phyloP scores from a whole-genome alignment of 1,140 invertebrate genomes.

The Lepidurus arcticus region DNA sequence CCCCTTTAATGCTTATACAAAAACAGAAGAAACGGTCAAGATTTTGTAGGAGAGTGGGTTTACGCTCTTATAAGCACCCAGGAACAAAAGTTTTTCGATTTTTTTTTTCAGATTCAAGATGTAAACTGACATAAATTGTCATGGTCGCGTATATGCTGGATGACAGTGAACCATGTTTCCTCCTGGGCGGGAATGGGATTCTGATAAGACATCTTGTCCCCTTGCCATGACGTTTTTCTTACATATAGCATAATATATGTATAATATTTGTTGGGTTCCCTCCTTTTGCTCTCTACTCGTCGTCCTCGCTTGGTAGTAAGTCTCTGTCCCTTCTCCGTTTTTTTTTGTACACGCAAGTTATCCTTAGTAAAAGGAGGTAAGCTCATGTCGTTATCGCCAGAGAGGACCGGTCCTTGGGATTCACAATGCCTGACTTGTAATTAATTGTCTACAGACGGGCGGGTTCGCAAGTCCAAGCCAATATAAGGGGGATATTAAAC shows the following conservation, averaged over 20 bases:
- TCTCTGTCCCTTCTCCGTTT: background rate
- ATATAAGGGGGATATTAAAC: conserved; percentile 22
- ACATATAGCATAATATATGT: background rate
- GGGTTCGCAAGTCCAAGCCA: background rate
- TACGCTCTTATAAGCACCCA: too few species aligned
- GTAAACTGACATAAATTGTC: background rate
- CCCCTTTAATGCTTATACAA: too few species aligned
- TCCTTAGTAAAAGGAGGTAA: background rate
- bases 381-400: background rate
- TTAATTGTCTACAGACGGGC: conserved; percentile 15
- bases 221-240: background rate
- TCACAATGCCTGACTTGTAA: conserved; percentile 19
- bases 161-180: background rate
- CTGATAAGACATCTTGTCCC: conserved; percentile 15
- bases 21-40: too few species aligned
- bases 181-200: background rate
- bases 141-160: background rate
- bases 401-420: conserved; percentile 2
- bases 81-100: too few species aligned
- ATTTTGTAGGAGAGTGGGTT: too few species aligned
- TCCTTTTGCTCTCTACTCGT: background rate
- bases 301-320: too few species aligned
- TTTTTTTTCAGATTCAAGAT: background rate
- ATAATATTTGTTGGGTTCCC: background rate
- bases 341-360: background rate